Evolutionary conservation across 2,113 vertebrate species (phyloP), one percentile per base, ranked within the genome.

Genomic region (Cavia aperea): DNA sequence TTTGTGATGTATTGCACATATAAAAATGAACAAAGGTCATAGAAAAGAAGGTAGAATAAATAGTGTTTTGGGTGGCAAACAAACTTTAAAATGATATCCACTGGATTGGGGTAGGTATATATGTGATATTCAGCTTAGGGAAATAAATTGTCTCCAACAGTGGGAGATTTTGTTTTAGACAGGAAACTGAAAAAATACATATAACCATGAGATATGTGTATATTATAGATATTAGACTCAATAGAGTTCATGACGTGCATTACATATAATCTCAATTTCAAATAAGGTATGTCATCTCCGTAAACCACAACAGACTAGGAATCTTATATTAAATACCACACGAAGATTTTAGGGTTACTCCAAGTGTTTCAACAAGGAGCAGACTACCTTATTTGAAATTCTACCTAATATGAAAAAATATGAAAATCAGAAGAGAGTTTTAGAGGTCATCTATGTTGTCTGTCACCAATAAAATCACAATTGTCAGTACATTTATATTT

Each of bases 331-430:
- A 65, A 87, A 92, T 43, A 79, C 66, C 62, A 1, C 39, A 33
- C n/a, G 54, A 90, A n/a, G 56, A 56, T 51, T 93, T 68, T 56
- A 89, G 58, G 26, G 73, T 78, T 77, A 49, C 36, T 66, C 2
- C 49, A 58, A 43, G 14, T 31, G 5, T 19, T 77, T 1, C 5
- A 46, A 18, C 18, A 58, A 86, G 26, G 36, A 58, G 31, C 15
- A 87, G 14, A 39, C 72, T 16, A 12, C 23, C 75, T 62, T 26
- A 33, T 58, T 93, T 88, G 56, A 91, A 91, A 94, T 77, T 66
- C 66, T 68, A 93, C 60, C 93, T 36, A 75, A 16, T 33, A 79
- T 66, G n/a, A 90, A 92, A 92, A 93, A 91, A 51, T 33, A 8
- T 7, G 62, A 31, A 88, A 81, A 89, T 86, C 9, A 73, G n/a